Percentiles rank a stretch among this genome's conserved stretches.
Evolutionary conservation across 2,113 vertebrate species (phyloP).

Genomic region (Ictalurus punctatus): DNA sequence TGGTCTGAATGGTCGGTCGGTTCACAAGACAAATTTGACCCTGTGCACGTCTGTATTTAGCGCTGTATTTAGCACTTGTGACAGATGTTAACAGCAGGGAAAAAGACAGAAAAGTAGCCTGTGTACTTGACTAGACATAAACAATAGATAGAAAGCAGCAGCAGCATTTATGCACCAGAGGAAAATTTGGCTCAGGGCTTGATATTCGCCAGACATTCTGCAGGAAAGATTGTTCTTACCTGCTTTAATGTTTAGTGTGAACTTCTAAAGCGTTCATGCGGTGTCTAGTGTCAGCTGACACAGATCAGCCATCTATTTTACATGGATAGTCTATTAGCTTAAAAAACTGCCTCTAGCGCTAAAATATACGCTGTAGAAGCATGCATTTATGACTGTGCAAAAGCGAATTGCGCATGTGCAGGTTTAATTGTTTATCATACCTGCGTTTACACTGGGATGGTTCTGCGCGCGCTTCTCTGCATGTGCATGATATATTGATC

Average conservation of each 20-base stretch:
- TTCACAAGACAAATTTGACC: neutral
- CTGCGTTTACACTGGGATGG: neutral
- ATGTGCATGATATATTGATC: too few relatives aligned
- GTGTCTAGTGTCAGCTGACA: neutral
- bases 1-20: neutral
- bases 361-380: neutral
- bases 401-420: neutral
- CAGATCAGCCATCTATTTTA: too few relatives aligned
- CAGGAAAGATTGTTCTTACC: neutral
- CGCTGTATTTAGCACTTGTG: neutral
- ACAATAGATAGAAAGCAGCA: neutral
- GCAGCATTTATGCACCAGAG: neutral
- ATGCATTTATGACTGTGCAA: neutral
- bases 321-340: neutral
- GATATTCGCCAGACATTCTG: neutral
- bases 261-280: neutral
- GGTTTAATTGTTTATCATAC: neutral
- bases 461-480: neutral
- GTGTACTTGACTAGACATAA: neutral
- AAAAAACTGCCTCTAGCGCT: neutral
- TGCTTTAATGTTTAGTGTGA: neutral
- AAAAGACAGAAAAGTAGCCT: neutral
- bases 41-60: neutral
- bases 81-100: neutral
- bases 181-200: neutral